Conservation (phyloP, 2,888 invertebrate genomes). For the Acrobasis suavella region DNA sequence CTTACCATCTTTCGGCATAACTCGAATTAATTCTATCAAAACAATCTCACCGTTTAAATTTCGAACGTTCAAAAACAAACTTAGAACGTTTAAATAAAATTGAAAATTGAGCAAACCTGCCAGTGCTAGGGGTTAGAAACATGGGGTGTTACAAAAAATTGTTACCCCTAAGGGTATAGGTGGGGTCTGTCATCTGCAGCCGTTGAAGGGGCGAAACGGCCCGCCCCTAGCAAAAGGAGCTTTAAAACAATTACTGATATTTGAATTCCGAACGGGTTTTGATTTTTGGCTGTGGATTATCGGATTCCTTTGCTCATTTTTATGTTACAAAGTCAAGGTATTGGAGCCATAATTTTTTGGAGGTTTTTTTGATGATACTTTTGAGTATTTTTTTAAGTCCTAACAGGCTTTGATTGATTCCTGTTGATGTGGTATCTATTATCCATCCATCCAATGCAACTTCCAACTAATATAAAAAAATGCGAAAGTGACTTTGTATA, state of each 20-base stretch:
- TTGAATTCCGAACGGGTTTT: constrained; percentile 28
- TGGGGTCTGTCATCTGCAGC: constrained; percentile 33
- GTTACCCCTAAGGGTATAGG: constrained; percentile 34
- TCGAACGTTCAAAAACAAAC: constrained; percentile 20
- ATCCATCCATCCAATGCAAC: no score
- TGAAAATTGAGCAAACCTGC: constrained; percentile 16
- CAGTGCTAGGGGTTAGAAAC: constrained; percentile 23
- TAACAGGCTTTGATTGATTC: no score
- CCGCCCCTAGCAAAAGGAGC: constrained; percentile 34
- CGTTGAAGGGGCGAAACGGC: constrained; percentile 26
- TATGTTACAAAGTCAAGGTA: constrained; percentile 9
- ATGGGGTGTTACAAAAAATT: constrained; percentile 37
- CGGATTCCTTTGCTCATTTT: constrained; percentile 21
- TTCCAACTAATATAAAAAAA: no score
- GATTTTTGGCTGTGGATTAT: constrained; percentile 20
- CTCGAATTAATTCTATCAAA: constrained; percentile 23
- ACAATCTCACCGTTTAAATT: constrained; percentile 20
- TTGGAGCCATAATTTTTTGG: background rate
- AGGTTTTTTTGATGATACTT: background rate
- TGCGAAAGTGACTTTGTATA: no score
- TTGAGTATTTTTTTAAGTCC: no score
- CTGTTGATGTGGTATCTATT: background rate
- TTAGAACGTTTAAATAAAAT: constrained; percentile 22
- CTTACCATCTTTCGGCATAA: constrained; percentile 14
- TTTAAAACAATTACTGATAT: constrained; percentile 43